Evolutionary conservation across 2,113 vertebrate genomes (phyloP).

Genomic region (Malurus elegans): DNA sequence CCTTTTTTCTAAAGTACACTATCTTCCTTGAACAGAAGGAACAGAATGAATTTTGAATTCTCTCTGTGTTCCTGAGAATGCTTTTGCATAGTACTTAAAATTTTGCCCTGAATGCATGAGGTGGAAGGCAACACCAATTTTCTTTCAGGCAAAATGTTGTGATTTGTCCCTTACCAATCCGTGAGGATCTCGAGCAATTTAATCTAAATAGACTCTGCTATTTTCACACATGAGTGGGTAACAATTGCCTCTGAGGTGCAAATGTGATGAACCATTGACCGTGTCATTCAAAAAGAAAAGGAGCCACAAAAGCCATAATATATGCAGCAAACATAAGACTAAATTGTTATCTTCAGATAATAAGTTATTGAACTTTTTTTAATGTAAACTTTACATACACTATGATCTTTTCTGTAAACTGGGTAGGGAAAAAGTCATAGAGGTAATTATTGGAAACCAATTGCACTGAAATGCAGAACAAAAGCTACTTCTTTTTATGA

Average conservation of each 20-base stretch:
- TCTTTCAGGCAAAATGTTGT: slow-evolving; percentile 60
- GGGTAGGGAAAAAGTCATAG: slow-evolving; percentile 23
- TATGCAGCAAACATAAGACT: slow-evolving; percentile 30
- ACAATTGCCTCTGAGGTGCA: slow-evolving; percentile 70
- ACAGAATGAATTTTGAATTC: slow-evolving; percentile 2
- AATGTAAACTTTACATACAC: slow-evolving; percentile 54
- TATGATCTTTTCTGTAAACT: slow-evolving; percentile 55
- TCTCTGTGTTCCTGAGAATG: neutral
- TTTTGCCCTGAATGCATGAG: slow-evolving; percentile 1
- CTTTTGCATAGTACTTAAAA: neutral
- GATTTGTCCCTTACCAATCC: slow-evolving; percentile 60
- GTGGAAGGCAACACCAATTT: slow-evolving; percentile 12
- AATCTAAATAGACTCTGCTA: slow-evolving; percentile 66
- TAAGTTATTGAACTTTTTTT: slow-evolving; percentile 50
- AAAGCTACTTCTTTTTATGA: slow-evolving; percentile 69
- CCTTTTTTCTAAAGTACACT: neutral
- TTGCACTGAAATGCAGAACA: slow-evolving; percentile 54
- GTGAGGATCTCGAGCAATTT: slow-evolving; percentile 63
- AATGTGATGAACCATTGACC: slow-evolving; percentile 69
- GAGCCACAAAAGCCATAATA: slow-evolving; percentile 47
- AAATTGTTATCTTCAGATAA: slow-evolving; percentile 57
- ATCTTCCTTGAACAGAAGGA: neutral
- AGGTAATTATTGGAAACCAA: slow-evolving; percentile 66
- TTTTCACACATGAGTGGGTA: slow-evolving; percentile 69
- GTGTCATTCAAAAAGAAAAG: slow-evolving; percentile 58